These are phyloP conservation scores for Callosobruchus maculatus DNA, from an alignment of 2,888 invertebrate genomes.

Conservation along the genomic window DNA sequence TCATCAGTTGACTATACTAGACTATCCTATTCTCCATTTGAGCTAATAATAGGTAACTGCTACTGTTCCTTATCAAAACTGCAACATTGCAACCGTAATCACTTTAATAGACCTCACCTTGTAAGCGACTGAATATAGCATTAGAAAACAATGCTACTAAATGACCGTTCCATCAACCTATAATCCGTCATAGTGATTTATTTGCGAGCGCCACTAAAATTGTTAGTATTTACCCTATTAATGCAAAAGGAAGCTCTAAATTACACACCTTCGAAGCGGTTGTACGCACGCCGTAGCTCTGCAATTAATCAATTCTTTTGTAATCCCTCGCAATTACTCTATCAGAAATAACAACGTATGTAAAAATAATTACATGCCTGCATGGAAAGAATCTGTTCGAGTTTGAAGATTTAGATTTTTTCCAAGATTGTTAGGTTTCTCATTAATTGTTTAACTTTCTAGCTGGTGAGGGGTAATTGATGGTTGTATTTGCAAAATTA, in stretches of 20 bases:
- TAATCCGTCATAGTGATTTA: neutral
- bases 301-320: constrained; percentile 15
- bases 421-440: constrained; percentile 16
- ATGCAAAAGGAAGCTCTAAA: constrained; percentile 20
- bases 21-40: no score
- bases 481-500: neutral
- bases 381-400: neutral
- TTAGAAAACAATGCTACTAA: neutral
- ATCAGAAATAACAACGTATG: constrained; percentile 13
- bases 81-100: neutral
- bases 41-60: no score
- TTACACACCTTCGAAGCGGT: constrained; percentile 11
- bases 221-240: constrained; percentile 21
- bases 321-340: constrained; percentile 17
- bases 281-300: constrained; percentile 7
- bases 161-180: neutral
- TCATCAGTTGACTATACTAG: no score
- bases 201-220: constrained; percentile 13
- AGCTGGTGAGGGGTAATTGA: neutral
- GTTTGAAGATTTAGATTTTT: neutral
- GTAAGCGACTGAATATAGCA: neutral
- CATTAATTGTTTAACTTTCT: constrained; percentile 28
- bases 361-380: constrained; percentile 15
- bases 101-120: neutral
- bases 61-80: neutral